Evolutionary conservation across 2,113 vertebrate species (phyloP).

Genomic region (Limnothrissa miodon): DNA sequence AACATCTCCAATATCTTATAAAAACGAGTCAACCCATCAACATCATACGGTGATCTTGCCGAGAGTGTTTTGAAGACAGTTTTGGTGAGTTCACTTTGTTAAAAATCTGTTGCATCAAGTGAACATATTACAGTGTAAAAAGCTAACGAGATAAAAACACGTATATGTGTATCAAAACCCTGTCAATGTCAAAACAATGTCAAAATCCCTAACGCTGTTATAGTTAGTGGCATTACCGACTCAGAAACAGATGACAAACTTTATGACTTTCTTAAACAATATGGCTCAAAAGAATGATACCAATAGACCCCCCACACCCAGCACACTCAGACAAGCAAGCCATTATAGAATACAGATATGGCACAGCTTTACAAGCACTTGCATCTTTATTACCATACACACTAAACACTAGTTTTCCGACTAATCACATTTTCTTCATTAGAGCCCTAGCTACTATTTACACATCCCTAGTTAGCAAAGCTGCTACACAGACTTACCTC

Average conservation of each 20-base stretch:
- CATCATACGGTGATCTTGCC: too few relatives aligned
- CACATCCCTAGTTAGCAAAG: conserved; percentile 23
- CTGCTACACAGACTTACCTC: conserved; percentile 33
- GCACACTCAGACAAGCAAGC: background rate
- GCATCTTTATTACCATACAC: conserved; percentile 23
- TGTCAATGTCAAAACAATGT: conserved; percentile 8
- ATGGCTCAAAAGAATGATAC: too few relatives aligned
- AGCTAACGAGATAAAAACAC: too few relatives aligned
- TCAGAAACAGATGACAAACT: conserved; percentile 34
- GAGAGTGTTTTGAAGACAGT: too few relatives aligned
- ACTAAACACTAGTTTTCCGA: background rate
- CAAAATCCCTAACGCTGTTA: conserved; percentile 28
- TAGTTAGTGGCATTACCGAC: conserved; percentile 35
- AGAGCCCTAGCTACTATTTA: conserved; percentile 27
- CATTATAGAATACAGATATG: too few relatives aligned
- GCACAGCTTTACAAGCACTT: background rate
- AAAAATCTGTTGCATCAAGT: too few relatives aligned
- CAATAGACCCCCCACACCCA: background rate
- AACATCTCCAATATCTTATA: too few relatives aligned
- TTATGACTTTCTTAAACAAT: conserved; percentile 34
- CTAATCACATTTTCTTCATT: conserved; percentile 12
- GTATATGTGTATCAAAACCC: too few relatives aligned
- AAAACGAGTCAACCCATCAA: too few relatives aligned
- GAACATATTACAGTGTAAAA: too few relatives aligned
- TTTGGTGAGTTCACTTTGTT: too few relatives aligned